Evolutionary conservation across 2,797 vertebrate genomes (phyloP).

Genomic region (Liparis tanakae): DNA sequence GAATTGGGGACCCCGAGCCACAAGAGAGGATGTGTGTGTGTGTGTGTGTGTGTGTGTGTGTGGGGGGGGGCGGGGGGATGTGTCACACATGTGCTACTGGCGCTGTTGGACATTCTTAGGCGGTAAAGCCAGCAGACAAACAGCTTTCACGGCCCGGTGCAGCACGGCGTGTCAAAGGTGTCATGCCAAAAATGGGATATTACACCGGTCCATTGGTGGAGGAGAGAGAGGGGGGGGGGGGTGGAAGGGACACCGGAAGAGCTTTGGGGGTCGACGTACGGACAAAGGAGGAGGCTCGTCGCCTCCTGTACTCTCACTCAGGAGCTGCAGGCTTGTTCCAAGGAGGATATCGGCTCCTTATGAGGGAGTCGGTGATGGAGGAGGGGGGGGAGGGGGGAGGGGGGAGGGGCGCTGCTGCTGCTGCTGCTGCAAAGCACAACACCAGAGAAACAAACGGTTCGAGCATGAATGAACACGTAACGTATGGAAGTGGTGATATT

Average conservation of each 20-base stretch:
- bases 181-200: constrained; percentile 62
- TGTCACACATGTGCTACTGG: constrained; percentile 62
- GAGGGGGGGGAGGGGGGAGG: no score
- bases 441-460: not conserved
- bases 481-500: not conserved
- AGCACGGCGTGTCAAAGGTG: constrained; percentile 67
- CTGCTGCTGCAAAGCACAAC: no score
- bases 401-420: no score
- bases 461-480: not conserved
- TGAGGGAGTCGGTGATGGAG: no score
- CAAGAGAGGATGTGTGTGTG: constrained; percentile 47
- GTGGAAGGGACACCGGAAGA: constrained; percentile 29
- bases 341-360: constrained; percentile 20
- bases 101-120: constrained; percentile 57
- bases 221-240: constrained; percentile 30
- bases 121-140: constrained; percentile 73
- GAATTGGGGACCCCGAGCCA: constrained; percentile 66
- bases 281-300: constrained; percentile 26
- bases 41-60: no score
- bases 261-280: constrained; percentile 23
- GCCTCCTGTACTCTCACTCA: constrained; percentile 31
- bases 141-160: constrained; percentile 75
- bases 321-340: constrained; percentile 50
- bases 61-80: constrained; percentile 62
- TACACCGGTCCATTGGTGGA: constrained; percentile 40